These are phyloP conservation scores for Mirounga angustirostris DNA, from an alignment of 2,113 vertebrate species.

Conservation along the genomic window DNA sequence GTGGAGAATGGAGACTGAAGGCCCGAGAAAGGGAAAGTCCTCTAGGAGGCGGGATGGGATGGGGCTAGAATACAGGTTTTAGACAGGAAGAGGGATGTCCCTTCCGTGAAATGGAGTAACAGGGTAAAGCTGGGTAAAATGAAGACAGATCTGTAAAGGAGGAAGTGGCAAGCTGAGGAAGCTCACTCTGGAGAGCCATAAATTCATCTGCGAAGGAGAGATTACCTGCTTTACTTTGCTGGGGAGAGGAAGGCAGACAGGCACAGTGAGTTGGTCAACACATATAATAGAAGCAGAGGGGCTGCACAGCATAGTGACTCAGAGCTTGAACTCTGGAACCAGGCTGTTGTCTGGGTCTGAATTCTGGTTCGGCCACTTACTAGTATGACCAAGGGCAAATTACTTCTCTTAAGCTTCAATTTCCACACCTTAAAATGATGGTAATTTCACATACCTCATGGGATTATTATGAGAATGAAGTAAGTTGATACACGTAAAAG, in stretches of 20 bases:
- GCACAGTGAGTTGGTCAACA: background rate
- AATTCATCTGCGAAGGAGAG: background rate
- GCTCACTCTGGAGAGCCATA: background rate
- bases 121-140: background rate
- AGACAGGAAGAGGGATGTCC: background rate
- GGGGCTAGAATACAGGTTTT: background rate
- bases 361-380: constrained; percentile 28
- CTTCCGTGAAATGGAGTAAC: constrained; percentile 2
- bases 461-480: background rate
- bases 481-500: background rate
- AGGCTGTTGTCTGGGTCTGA: background rate
- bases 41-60: background rate
- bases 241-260: background rate
- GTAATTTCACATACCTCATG: background rate
- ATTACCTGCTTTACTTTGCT: background rate
- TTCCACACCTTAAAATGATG: background rate
- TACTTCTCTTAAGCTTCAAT: background rate
- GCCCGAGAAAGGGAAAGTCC: background rate
- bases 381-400: background rate
- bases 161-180: background rate
- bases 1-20: background rate
- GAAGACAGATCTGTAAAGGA: constrained; percentile 8
- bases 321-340: background rate
- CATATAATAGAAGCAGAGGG: background rate
- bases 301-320: background rate